Percentiles rank a stretch among this genome's conserved stretches.
These are phyloP conservation scores for Craniophora ligustri DNA, from an alignment of 2,888 invertebrate species.

Conservation along the genomic window DNA sequence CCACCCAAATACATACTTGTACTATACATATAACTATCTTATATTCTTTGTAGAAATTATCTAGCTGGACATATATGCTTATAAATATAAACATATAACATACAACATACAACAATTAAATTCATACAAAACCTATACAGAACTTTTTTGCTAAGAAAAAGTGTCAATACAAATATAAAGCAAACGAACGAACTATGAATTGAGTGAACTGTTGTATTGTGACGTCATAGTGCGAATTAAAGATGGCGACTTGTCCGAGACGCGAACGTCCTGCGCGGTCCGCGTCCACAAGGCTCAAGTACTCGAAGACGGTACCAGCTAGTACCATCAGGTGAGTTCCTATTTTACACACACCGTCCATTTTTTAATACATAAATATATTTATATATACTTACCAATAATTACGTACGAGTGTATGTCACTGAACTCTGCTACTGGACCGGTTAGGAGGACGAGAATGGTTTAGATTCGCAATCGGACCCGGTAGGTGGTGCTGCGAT, in stretches of 20 bases:
- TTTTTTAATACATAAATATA: too few relatives aligned
- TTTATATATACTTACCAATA: too few relatives aligned
- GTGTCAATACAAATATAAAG: slow-evolving; percentile 33
- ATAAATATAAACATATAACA: neutral
- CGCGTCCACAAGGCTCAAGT: slow-evolving; percentile 77
- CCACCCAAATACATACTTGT: too few relatives aligned
- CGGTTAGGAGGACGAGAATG: too few relatives aligned
- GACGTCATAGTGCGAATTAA: slow-evolving; percentile 46
- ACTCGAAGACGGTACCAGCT: slow-evolving; percentile 82
- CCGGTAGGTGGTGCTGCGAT: too few relatives aligned
- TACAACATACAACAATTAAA: slow-evolving; percentile 5
- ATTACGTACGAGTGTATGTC: too few relatives aligned
- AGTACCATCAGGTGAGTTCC: slow-evolving; percentile 76
- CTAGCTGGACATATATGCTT: slow-evolving; percentile 53
- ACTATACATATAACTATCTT: slow-evolving; percentile 2
- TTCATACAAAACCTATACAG: slow-evolving; percentile 33
- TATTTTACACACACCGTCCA: neutral
- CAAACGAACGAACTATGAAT: slow-evolving; percentile 44
- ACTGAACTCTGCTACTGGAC: too few relatives aligned
- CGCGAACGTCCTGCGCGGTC: slow-evolving; percentile 75
- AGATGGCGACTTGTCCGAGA: slow-evolving; percentile 80
- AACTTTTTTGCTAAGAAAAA: slow-evolving; percentile 54
- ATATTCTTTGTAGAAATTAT: slow-evolving; percentile 12
- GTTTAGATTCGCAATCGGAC: too few relatives aligned
- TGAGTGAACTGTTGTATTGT: slow-evolving; percentile 31